These are phyloP conservation scores for Drosophila anomelani DNA, from an alignment of 2,888 invertebrate genomes.

Conservation along the genomic window DNA sequence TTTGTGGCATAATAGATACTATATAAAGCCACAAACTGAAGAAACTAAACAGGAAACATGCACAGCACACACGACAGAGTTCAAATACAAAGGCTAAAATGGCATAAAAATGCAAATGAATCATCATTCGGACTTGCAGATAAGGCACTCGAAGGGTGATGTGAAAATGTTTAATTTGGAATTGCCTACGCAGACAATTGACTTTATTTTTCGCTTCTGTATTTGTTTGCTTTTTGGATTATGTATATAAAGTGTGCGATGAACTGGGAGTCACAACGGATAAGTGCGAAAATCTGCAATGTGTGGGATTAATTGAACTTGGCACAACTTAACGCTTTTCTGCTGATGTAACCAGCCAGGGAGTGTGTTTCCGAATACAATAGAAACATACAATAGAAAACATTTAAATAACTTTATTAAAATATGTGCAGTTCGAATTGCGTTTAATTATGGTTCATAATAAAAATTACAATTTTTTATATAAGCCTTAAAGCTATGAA, in stretches of 20 bases:
- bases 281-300: constrained; percentile 15
- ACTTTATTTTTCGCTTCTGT: neutral
- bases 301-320: constrained; percentile 5
- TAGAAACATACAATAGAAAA: neutral
- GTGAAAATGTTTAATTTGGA: constrained; percentile 58
- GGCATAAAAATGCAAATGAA: constrained; percentile 70
- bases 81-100: constrained; percentile 65
- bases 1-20: neutral
- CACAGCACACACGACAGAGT: constrained; percentile 29
- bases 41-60: constrained; percentile 50
- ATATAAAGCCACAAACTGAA: constrained; percentile 29
- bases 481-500: too few relatives aligned
- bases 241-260: constrained; percentile 33
- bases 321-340: neutral
- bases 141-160: constrained; percentile 42
- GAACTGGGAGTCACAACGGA: constrained; percentile 20
- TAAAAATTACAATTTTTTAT: too few relatives aligned
- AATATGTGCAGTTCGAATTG: neutral
- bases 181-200: constrained; percentile 74
- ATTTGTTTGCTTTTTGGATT: constrained; percentile 6
- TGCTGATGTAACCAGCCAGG: neutral
- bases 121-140: constrained; percentile 37
- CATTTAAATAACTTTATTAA: rapidly evolving
- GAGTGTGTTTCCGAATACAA: neutral
- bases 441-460: too few relatives aligned